phyloP scores from a whole-genome alignment of 2,797 vertebrate genomes.

The Ciconia nigra region DNA sequence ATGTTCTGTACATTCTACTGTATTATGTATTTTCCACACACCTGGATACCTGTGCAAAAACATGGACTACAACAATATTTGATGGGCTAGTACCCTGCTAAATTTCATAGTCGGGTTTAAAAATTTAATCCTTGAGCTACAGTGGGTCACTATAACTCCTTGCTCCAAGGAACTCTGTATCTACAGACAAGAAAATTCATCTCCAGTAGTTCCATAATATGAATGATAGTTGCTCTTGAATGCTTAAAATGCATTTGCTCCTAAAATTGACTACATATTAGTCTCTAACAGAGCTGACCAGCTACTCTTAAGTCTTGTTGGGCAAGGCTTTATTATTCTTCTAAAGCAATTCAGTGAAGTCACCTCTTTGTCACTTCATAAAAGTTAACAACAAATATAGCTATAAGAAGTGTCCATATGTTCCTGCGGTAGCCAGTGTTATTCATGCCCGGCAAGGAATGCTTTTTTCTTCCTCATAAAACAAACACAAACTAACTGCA shows the following conservation, averaged over 20 bases:
- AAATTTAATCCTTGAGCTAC: not conserved
- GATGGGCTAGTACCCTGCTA: not conserved
- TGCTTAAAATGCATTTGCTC: not conserved
- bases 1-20: not conserved
- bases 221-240: not conserved
- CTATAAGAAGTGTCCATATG: not conserved
- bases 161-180: not conserved
- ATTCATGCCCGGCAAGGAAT: not conserved
- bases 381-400: not conserved
- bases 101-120: not conserved
- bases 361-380: conserved; percentile 7
- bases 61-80: not conserved
- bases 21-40: not conserved
- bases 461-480: not conserved
- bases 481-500: not conserved
- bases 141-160: not conserved
- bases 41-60: not conserved
- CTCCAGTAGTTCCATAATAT: not conserved
- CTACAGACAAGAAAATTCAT: not conserved
- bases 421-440: not conserved
- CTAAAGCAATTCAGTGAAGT: not conserved
- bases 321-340: not conserved
- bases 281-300: not conserved
- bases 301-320: not conserved
- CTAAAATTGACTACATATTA: not conserved